Conservation (phyloP, 1,140 invertebrate species). For the Drosophila insularis region DNA sequence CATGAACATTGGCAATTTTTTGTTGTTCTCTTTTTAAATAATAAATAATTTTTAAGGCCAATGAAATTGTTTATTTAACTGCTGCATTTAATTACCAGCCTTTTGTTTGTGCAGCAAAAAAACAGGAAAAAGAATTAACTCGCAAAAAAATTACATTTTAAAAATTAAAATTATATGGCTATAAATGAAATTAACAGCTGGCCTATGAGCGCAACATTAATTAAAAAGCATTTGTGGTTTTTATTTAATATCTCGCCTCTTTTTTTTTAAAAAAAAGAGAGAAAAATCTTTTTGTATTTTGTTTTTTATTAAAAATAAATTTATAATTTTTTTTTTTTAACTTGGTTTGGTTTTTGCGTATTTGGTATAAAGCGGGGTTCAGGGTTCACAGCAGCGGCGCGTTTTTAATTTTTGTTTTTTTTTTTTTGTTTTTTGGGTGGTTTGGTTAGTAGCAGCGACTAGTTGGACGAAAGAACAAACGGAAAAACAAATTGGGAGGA, state of each 20-base stretch:
- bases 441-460: conserved; percentile 42
- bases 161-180: conserved; percentile 41
- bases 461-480: conserved; percentile 21
- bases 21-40: conserved; percentile 24
- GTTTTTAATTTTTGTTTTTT: conserved; percentile 12
- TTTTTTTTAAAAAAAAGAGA: not conserved
- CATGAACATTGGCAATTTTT: not conserved
- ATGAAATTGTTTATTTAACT: conserved; percentile 61
- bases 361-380: conserved; percentile 43
- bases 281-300: conserved; percentile 1
- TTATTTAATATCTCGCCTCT: conserved; percentile 11
- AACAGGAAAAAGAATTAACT: conserved; percentile 30
- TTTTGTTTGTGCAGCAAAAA: conserved; percentile 64
- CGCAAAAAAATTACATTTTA: conserved; percentile 29
- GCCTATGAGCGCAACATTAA: conserved; percentile 50
- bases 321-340: conserved; percentile 31
- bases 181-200: conserved; percentile 61
- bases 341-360: conserved; percentile 28
- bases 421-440: conserved; percentile 6
- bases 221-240: conserved; percentile 68
- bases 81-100: conserved; percentile 67
- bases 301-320: no score
- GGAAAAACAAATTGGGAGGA: not conserved
- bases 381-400: conserved; percentile 3
- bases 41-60: conserved; percentile 61